Conservation (phyloP, 2,888 invertebrate genomes). For the Listrodromus nycthemerus region DNA sequence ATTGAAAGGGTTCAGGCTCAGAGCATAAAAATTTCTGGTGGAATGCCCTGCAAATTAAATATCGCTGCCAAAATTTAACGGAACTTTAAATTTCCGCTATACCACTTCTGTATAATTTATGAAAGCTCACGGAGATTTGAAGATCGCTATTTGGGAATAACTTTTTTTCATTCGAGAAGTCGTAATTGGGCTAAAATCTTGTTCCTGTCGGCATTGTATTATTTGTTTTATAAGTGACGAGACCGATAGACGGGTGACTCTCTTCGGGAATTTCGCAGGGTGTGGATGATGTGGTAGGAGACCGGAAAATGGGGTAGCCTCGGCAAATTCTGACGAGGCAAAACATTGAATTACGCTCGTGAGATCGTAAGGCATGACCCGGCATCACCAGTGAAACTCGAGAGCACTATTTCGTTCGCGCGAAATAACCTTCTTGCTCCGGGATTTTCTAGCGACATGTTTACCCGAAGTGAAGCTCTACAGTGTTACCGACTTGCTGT, state of each 20-base stretch:
- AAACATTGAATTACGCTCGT: constrained; percentile 65
- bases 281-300: constrained; percentile 39
- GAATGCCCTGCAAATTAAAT: too few species aligned
- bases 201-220: neutral
- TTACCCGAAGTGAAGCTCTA: constrained; percentile 22
- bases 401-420: constrained; percentile 53
- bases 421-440: constrained; percentile 48
- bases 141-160: neutral
- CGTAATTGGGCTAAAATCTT: neutral
- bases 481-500: constrained; percentile 15
- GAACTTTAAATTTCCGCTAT: too few species aligned
- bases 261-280: constrained; percentile 64
- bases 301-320: constrained; percentile 40
- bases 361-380: constrained; percentile 41
- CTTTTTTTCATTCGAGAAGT: neutral
- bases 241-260: constrained; percentile 39
- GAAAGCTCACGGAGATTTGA: too few species aligned
- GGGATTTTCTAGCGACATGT: constrained; percentile 38
- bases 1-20: too few species aligned
- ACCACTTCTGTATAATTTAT: too few species aligned
- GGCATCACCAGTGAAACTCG: constrained; percentile 23
- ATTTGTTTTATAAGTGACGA: constrained; percentile 7
- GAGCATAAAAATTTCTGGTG: too few species aligned
- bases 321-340: constrained; percentile 56
- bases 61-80: too few species aligned